These are phyloP conservation scores for Timandra comae DNA, from an alignment of 2,888 invertebrate species.

Conservation along the genomic window DNA sequence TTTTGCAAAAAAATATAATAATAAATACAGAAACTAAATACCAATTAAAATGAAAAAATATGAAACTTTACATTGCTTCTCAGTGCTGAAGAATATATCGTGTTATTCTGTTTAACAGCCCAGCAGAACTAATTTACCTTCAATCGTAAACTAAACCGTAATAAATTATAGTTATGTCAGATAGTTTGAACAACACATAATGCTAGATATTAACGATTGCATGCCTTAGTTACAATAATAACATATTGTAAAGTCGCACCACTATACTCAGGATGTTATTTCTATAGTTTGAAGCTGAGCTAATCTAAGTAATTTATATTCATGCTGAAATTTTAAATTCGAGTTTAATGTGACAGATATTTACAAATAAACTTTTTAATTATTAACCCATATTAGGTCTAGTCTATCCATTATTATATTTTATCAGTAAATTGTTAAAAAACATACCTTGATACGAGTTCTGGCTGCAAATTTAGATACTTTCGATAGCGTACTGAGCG, in stretches of 20 bases:
- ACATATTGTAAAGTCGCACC: constrained; percentile 11
- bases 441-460: constrained; percentile 83
- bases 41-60: too few relatives aligned
- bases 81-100: too few relatives aligned
- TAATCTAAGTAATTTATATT: constrained; percentile 9
- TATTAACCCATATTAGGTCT: too few relatives aligned
- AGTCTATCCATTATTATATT: too few relatives aligned
- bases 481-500: constrained; percentile 91
- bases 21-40: too few relatives aligned
- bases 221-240: constrained; percentile 63
- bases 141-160: neutral
- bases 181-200: constrained; percentile 27
- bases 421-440: constrained; percentile 10
- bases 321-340: constrained; percentile 16
- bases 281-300: constrained; percentile 17
- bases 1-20: too few relatives aligned
- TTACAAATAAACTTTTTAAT: too few relatives aligned
- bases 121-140: too few relatives aligned
- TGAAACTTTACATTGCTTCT: too few relatives aligned
- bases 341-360: neutral
- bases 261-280: constrained; percentile 15
- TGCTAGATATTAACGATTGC: constrained; percentile 37
- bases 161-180: constrained; percentile 19
- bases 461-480: constrained; percentile 92
- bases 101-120: too few relatives aligned